Conservation (phyloP, 2,797 vertebrate species). For the Mus spretus region DNA sequence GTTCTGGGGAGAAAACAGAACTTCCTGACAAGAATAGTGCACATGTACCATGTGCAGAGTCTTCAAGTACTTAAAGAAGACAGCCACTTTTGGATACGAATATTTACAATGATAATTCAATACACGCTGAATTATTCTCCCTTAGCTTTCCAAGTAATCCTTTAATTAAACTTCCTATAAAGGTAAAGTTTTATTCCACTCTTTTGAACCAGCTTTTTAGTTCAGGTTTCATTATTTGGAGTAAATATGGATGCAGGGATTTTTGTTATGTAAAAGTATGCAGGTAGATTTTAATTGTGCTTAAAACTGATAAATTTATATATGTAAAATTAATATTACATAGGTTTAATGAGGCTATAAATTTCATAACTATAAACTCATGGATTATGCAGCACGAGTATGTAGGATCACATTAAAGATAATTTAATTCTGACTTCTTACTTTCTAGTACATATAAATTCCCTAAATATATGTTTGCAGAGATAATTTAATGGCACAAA, state of each 20-base stretch:
- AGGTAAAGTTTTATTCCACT: neutral
- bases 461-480: neutral
- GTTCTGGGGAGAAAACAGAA: neutral
- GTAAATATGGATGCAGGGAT: neutral
- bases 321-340: constrained; percentile 5
- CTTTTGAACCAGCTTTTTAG: neutral
- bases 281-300: neutral
- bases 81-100: neutral
- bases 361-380: neutral
- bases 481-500: neutral
- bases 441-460: neutral
- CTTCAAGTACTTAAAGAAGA: neutral
- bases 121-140: neutral
- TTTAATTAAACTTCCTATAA: neutral
- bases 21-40: neutral
- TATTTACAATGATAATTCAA: neutral
- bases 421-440: neutral
- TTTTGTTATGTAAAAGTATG: neutral
- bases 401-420: neutral
- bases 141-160: neutral
- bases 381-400: neutral
- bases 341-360: neutral
- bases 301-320: constrained; percentile 2
- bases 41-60: neutral
- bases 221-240: neutral